Conservation (phyloP, 2,797 vertebrate genomes). For the Botia kubotai region DNA sequence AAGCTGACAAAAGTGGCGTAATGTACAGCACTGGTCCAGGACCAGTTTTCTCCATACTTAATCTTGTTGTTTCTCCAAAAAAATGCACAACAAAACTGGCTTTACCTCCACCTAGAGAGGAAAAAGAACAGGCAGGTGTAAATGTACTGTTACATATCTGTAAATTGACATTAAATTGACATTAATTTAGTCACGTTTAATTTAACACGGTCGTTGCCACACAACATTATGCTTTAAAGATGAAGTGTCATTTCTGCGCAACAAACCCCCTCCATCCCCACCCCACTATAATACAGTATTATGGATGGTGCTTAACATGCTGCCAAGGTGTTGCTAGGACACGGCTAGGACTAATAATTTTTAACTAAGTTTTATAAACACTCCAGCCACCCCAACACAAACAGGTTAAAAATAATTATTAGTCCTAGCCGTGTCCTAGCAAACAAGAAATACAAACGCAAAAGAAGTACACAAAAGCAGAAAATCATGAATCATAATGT, state of each 20-base stretch:
- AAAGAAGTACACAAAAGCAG: too few species aligned
- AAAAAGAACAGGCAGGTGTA: not conserved
- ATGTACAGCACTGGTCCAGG: conserved; percentile 86
- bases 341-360: too few species aligned
- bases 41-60: conserved; percentile 70
- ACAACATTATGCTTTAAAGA: not conserved
- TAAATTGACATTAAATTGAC: not conserved
- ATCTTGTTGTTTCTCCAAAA: conserved; percentile 63
- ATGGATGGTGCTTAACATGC: too few species aligned
- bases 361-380: too few species aligned
- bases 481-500: too few species aligned
- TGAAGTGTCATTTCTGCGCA: not conserved
- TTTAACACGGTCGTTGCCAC: not conserved
- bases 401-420: too few species aligned
- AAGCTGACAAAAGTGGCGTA: conserved; percentile 91
- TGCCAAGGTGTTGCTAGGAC: too few species aligned
- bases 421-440: too few species aligned
- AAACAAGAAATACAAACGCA: too few species aligned
- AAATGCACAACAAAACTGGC: conserved; percentile 66
- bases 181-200: not conserved
- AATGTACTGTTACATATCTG: not conserved
- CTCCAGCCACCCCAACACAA: too few species aligned
- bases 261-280: too few species aligned
- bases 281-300: too few species aligned
- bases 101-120: conserved; percentile 51